These are phyloP conservation scores for Crocodylus rhombifer DNA, from an alignment of 2,797 vertebrate genomes.

Conservation along the genomic window DNA sequence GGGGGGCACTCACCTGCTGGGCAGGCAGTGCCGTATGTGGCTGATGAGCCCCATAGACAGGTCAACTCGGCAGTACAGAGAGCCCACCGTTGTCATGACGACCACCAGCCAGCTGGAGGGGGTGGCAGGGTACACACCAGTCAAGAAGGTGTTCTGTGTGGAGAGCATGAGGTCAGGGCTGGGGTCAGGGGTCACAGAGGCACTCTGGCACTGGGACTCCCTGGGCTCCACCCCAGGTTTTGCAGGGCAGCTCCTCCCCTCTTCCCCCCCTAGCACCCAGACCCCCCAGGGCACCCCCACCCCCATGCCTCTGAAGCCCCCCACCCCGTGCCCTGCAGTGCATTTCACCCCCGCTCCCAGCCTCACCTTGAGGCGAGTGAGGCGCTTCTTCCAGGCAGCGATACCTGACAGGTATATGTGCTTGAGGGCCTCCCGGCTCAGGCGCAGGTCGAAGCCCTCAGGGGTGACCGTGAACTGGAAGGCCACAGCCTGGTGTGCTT, in stretches of 20 bases:
- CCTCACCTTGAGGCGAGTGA: constrained; percentile 78
- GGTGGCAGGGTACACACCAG: constrained; percentile 94
- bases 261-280: neutral
- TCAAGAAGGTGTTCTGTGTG: constrained; percentile 91
- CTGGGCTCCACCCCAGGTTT: too few relatives aligned
- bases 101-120: constrained; percentile 94
- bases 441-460: constrained; percentile 89
- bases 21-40: constrained; percentile 85
- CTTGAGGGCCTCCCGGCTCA: constrained; percentile 90
- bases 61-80: constrained; percentile 88
- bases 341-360: fast-evolving
- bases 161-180: neutral
- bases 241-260: neutral
- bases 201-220: too few relatives aligned
- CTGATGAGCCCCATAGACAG: constrained; percentile 89
- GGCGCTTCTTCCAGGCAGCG: constrained; percentile 92
- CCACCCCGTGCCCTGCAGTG: too few relatives aligned
- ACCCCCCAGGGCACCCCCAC: neutral
- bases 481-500: constrained; percentile 96
- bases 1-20: constrained; percentile 81
- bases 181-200: neutral
- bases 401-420: constrained; percentile 90
- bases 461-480: constrained; percentile 97
- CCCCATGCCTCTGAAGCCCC: neutral
- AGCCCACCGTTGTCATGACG: constrained; percentile 89